phyloP scores from a whole-genome alignment of 2,113 vertebrate genomes.

The Hemichromis elongatus region DNA sequence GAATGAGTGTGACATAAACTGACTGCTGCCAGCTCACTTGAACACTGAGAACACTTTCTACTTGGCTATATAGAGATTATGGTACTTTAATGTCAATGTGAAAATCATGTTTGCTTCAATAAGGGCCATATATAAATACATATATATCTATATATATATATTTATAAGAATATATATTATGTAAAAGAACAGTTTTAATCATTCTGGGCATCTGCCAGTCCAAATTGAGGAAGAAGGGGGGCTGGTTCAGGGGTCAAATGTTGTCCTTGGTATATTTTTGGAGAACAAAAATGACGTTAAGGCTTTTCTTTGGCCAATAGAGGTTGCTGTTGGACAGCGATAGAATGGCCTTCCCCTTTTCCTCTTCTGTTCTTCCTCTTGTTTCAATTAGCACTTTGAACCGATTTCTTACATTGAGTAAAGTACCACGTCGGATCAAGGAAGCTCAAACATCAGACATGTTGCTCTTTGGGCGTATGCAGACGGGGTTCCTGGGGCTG shows the following conservation, averaged over 20 bases:
- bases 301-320: constrained; percentile 57
- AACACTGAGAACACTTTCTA: constrained; percentile 82
- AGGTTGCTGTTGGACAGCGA: constrained; percentile 60
- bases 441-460: constrained; percentile 36
- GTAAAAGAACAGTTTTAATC: constrained; percentile 72
- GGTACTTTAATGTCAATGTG: constrained; percentile 79
- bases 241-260: constrained; percentile 2
- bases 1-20: constrained; percentile 82
- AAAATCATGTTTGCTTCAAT: constrained; percentile 74
- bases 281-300: constrained; percentile 40
- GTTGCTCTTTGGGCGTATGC: constrained; percentile 23
- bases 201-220: constrained; percentile 59
- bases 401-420: constrained; percentile 47
- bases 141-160: constrained; percentile 67
- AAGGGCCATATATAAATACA: constrained; percentile 77
- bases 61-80: constrained; percentile 79
- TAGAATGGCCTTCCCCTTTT: constrained; percentile 30
- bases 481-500: constrained; percentile 7
- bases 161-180: constrained; percentile 71
- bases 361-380: constrained; percentile 28
- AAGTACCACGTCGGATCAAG: constrained; percentile 34
- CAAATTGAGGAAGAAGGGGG: constrained; percentile 35
- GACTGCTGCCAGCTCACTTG: constrained; percentile 79
- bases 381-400: constrained; percentile 72
- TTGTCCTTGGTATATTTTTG: constrained; percentile 48